A percentile compares a stretch with the other conserved stretches of the same genome.
phyloP scores from a whole-genome alignment of 1,140 invertebrate species.

The Hermatobates lingyangjiaoensis region DNA sequence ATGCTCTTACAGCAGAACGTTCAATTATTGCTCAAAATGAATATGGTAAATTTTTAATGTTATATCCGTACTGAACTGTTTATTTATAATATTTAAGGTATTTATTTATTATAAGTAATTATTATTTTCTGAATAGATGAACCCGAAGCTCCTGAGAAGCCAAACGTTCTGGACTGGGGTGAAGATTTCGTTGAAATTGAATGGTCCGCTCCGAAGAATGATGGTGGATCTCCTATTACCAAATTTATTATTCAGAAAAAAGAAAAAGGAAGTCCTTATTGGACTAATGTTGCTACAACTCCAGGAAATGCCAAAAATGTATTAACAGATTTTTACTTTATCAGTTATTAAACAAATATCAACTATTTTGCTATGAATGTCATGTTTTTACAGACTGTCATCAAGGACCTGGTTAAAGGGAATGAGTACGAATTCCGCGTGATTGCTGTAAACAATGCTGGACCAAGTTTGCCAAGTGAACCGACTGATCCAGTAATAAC shows the following conservation, averaged over 20 bases:
- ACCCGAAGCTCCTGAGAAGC: conserved; percentile 76
- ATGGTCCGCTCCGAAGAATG: conserved; percentile 68
- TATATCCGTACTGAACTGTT: no score
- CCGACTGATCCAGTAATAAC: conserved; percentile 73
- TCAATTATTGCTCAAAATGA: conserved; percentile 87
- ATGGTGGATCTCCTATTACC: conserved; percentile 78
- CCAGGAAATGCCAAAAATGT: conserved; percentile 52
- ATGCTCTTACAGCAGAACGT: conserved; percentile 64
- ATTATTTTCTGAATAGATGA: conserved; percentile 42
- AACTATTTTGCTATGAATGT: not conserved
- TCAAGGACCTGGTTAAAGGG: conserved; percentile 76
- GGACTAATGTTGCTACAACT: conserved; percentile 75
- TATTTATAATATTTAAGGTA: no score
- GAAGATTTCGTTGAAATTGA: conserved; percentile 78
- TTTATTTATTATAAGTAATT: not conserved
- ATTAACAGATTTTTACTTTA: conserved; percentile 16
- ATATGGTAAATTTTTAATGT: conserved; percentile 34
- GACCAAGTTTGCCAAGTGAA: conserved; percentile 85
- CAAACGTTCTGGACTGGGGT: conserved; percentile 77
- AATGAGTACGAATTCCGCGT: conserved; percentile 94
- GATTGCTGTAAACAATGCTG: conserved; percentile 86
- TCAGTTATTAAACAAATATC: no score
- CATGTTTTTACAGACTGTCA: conserved; percentile 34
- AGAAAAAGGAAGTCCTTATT: conserved; percentile 76
- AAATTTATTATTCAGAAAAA: conserved; percentile 93